Evolutionary conservation across 1,140 invertebrate genomes (phyloP).

Genomic region (Prorops nasuta): DNA sequence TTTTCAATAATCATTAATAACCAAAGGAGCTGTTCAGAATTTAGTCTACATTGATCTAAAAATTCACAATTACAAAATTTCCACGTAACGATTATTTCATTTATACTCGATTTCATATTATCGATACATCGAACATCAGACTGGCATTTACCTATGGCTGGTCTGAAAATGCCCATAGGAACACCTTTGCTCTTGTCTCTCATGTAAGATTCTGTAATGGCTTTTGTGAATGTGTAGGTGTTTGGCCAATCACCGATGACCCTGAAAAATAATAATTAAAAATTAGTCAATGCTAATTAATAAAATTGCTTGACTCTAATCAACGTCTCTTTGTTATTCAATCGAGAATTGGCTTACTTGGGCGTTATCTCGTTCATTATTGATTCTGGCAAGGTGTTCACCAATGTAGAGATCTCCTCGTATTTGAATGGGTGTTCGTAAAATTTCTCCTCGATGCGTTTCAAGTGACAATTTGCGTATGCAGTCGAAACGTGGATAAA

Average conservation of each 20-base stretch:
- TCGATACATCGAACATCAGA: too few species aligned
- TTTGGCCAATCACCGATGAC: slow-evolving; percentile 68
- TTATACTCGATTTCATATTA: too few species aligned
- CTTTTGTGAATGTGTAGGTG: slow-evolving; percentile 76
- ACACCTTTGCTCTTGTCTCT: slow-evolving; percentile 58
- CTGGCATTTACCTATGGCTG: slow-evolving; percentile 68
- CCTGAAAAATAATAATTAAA: slow-evolving; percentile 41
- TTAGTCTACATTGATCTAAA: too few species aligned
- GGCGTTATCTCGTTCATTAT: slow-evolving; percentile 63
- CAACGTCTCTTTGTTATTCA: too few species aligned
- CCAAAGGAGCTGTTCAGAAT: too few species aligned
- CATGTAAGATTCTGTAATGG: slow-evolving; percentile 67
- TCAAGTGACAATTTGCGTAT: slow-evolving; percentile 60
- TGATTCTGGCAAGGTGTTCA: slow-evolving; percentile 65
- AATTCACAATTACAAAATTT: too few species aligned
- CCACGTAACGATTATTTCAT: too few species aligned
- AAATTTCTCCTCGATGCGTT: slow-evolving; percentile 58
- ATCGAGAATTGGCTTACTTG: too few species aligned
- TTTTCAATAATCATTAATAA: slow-evolving; percentile 46
- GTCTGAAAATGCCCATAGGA: slow-evolving; percentile 67
- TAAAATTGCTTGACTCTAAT: too few species aligned
- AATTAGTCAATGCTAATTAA: background rate
- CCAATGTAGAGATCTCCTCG: slow-evolving; percentile 62
- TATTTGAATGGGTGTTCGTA: slow-evolving; percentile 55
- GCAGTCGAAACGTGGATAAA: slow-evolving; percentile 65